Conservation (phyloP, 2,113 vertebrate species). For the Hiodon tergisus region DNA sequence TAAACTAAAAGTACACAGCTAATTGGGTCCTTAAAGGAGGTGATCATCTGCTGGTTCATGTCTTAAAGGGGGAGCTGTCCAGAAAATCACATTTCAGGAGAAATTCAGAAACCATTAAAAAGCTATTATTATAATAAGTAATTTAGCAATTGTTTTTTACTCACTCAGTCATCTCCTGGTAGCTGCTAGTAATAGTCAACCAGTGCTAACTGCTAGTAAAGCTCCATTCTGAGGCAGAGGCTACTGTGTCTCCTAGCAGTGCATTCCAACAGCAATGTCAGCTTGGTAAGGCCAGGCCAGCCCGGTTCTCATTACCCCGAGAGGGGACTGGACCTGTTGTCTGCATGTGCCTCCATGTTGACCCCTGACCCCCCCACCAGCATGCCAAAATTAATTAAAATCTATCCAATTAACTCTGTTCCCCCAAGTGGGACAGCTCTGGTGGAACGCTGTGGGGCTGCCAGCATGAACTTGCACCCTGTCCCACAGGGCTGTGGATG, state of each 20-base stretch:
- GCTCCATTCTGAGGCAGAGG: no score
- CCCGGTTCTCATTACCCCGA: slow-evolving; percentile 28
- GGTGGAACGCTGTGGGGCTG: slow-evolving; percentile 26
- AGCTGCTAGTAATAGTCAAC: no score
- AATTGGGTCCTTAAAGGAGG: slow-evolving; percentile 10
- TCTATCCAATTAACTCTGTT: slow-evolving; percentile 47
- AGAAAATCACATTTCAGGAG: no score
- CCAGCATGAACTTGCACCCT: slow-evolving; percentile 30
- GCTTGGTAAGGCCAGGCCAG: neutral
- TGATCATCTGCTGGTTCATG: neutral
- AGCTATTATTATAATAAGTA: no score
- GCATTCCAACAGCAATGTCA: neutral
- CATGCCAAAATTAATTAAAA: slow-evolving; percentile 49
- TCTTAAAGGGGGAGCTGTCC: neutral
- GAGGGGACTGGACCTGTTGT: neutral
- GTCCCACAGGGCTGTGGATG: neutral
- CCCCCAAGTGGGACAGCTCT: slow-evolving; percentile 22
- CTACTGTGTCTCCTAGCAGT: neutral
- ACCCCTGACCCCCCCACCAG: slow-evolving; percentile 17
- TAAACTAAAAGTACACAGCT: slow-evolving; percentile 9
- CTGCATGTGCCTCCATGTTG: neutral
- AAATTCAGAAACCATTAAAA: no score
- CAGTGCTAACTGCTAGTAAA: no score
- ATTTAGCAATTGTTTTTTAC: no score
- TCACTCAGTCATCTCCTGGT: no score